Evolutionary conservation across 2,888 invertebrate species (phyloP).

Genomic region (Tenthredo amoena): DNA sequence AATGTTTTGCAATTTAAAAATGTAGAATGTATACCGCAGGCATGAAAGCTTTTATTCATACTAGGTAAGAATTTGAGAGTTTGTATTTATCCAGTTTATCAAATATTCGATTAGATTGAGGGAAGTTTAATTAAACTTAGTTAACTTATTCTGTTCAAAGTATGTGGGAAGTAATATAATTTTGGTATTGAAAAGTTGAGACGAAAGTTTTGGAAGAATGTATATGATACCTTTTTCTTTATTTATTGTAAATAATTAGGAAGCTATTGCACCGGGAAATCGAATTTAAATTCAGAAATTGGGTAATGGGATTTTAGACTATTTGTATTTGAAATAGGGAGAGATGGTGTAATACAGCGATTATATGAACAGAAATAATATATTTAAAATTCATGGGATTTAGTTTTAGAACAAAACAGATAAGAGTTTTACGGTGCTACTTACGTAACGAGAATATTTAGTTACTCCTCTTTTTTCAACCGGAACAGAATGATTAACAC

Average conservation of each 20-base stretch:
- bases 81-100: not conserved
- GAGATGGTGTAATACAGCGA: not conserved
- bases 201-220: slow-evolving; percentile 28
- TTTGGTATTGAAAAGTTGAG: not conserved
- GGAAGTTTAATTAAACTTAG: not conserved
- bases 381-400: not conserved
- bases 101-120: not conserved
- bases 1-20: slow-evolving; percentile 33
- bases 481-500: slow-evolving; percentile 8
- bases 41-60: not conserved
- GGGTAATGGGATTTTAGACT: slow-evolving; percentile 15
- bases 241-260: slow-evolving; percentile 15
- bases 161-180: not conserved
- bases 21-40: not conserved
- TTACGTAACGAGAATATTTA: slow-evolving; percentile 12
- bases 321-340: not conserved
- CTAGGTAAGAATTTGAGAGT: not conserved
- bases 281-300: slow-evolving; percentile 2
- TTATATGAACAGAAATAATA: not conserved
- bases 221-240: not conserved
- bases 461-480: not conserved
- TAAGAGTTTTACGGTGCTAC: slow-evolving; percentile 36
- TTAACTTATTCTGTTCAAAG: not conserved
- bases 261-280: not conserved
- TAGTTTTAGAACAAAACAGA: not conserved